Evolutionary conservation across 2,888 invertebrate genomes (phyloP), one percentile per base, ranked within the genome.

Genomic region (Coremacera marginata): DNA sequence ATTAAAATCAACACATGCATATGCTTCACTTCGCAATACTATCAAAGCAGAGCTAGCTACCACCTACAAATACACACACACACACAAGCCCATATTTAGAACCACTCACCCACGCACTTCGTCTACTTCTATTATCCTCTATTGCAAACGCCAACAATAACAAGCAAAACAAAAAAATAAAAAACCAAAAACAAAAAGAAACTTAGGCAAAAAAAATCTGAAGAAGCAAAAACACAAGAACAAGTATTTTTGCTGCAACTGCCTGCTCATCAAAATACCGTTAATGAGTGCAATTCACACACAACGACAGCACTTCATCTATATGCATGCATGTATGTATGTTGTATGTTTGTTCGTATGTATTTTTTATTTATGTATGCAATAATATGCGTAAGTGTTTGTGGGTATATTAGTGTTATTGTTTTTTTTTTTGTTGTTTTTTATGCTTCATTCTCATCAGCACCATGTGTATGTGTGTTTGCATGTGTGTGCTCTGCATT

Each of bases 201-300:
- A 19, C 2, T n/a, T 7, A 65, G 9, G 19, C 37, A 34, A 19
- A 16, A 31, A 65, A 16, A 37, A 19, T 37, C 3, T 5, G 8
- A 37, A 37, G 3, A 60, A 27, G 11, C 2, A 57, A 22, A 57
- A 57, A 57, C 57, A 63, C 19, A 55, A 19, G 22, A 22, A 55
- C 55, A 62, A 22, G 25, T 62, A 31, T 31, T 4, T 62, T 27
- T 19, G 55, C n/a, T 27, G 22, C 44, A 67, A n/a, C 68, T 70
- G 31, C 22, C 27, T 14, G 34, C 37, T 71, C 57, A 71, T 57
- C 57, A 71, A 71, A 71, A 57, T 14, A 71, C 71, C 71, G 71
- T 60, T 71, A 71, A 71, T 71, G 71, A 57, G 71, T 57, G 57
- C 37, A 57, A 71, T 71, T 71, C 71, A 60, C 27, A 25, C 57